Evolutionary conservation across 2,113 vertebrate genomes (phyloP), one percentile per base, ranked within the genome.

Genomic region (Plectropomus leopardus): DNA sequence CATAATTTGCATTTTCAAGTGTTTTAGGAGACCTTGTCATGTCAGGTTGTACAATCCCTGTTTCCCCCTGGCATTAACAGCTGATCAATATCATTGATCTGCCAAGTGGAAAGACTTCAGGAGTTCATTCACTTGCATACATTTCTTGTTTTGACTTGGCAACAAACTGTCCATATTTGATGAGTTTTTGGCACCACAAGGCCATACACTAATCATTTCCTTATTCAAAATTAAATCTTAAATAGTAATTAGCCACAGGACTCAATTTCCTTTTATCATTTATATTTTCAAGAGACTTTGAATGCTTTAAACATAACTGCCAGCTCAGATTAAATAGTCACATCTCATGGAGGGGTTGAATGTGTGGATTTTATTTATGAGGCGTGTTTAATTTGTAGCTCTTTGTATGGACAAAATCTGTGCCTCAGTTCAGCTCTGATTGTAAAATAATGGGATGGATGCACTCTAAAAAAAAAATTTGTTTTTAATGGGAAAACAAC

Each of bases 1-100:
- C 44, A 70, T 57, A 16, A 83, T 86, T 89, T 78, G 76, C 74
- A 84, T 84, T 63, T 70, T 55, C 32, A 34, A 72, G 68, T 76
- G 53, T 76, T 90, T 84, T 58, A 76, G 72, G 64, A 88, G 90
- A 92, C 91, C 92, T 93, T 94, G 91, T 93, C 87, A 88, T 91
- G 91, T 91, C 92, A 92, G 77, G 11, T 34, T 68, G 58, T 51
- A 80, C 81, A 86, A 77, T 78, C 69, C 40, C 86, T 87, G 80
- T 89, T 86, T 86, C 80, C 86, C 86, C 68, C 81, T 75, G 82
- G 78, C 83, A 79, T 88, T 82, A 89, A 74, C 82, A 64, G 59
- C 65, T 80, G 75, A 89, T 94, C 85, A 78, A 89, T 93, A 91
- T 32, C 67, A 82, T 79, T 60, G 80, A 91, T 70, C 42, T 9